phyloP scores from a whole-genome alignment of 2,113 vertebrate species.

The Neofelis nebulosa region DNA sequence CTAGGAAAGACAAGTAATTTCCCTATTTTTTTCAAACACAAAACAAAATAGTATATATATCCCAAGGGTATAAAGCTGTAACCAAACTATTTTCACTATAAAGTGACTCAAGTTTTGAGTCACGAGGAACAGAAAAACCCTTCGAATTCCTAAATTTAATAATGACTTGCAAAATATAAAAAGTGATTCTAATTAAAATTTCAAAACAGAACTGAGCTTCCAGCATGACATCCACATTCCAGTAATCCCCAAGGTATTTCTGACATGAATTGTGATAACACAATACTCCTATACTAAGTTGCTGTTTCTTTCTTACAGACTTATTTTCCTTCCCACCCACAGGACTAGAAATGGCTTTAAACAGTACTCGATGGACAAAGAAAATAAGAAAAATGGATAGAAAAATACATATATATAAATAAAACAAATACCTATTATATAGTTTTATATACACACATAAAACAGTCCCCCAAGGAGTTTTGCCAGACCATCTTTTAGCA shows the following conservation, averaged over 20 bases:
- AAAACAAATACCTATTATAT: neutral
- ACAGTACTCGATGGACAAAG: slow-evolving; percentile 13
- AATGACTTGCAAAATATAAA: slow-evolving; percentile 37
- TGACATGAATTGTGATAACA: neutral
- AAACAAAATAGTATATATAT: neutral
- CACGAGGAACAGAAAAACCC: slow-evolving; percentile 22
- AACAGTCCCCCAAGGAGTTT: neutral
- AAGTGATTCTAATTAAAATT: slow-evolving; percentile 45
- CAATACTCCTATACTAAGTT: neutral
- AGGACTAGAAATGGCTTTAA: neutral
- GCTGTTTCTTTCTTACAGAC: neutral
- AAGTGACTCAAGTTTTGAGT: slow-evolving; percentile 7
- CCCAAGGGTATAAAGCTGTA: neutral
- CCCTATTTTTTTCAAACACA: slow-evolving; percentile 44
- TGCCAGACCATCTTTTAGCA: neutral
- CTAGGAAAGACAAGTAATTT: neutral
- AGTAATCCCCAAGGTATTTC: neutral
- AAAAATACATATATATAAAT: neutral
- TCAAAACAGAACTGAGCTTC: slow-evolving; percentile 33
- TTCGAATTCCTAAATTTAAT: neutral
- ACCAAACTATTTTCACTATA: slow-evolving; percentile 19
- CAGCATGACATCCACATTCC: neutral
- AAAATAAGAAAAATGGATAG: neutral
- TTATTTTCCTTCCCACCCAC: slow-evolving; percentile 38
- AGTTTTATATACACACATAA: slow-evolving; percentile 16